Conservation (phyloP, 2,797 vertebrate species). For the Clarias platycephalus region DNA sequence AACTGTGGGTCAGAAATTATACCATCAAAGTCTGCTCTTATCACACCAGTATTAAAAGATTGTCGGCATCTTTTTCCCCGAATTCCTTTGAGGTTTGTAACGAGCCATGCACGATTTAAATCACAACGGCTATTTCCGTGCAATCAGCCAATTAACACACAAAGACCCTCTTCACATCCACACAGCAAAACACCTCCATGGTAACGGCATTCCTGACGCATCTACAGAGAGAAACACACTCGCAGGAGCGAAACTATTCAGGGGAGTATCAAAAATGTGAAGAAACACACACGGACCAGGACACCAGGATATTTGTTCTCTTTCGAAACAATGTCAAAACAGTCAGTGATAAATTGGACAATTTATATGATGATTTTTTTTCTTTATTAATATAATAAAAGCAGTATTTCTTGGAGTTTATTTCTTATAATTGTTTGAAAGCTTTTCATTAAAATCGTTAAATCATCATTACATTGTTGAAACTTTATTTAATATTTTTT, state of each 20-base stretch:
- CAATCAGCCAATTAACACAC: conserved; percentile 37
- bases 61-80: neutral
- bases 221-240: conserved; percentile 27
- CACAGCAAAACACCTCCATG: conserved; percentile 50
- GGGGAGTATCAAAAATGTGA: conserved; percentile 12
- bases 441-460: neutral
- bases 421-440: neutral
- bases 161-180: conserved; percentile 27
- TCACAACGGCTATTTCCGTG: conserved; percentile 20
- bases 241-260: conserved; percentile 32
- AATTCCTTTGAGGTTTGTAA: conserved; percentile 23
- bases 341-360: neutral
- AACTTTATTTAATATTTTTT: neutral
- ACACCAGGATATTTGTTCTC: neutral
- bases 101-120: neutral
- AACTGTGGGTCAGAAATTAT: neutral
- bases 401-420: neutral
- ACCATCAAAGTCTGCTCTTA: neutral
- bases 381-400: neutral
- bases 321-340: neutral
- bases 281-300: conserved; percentile 1
- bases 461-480: neutral
- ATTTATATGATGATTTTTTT: neutral
- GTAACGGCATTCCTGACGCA: conserved; percentile 49
- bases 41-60: neutral